Evolutionary conservation across 2,888 invertebrate genomes (phyloP).

Genomic region (Pardosa pseudoannulata): DNA sequence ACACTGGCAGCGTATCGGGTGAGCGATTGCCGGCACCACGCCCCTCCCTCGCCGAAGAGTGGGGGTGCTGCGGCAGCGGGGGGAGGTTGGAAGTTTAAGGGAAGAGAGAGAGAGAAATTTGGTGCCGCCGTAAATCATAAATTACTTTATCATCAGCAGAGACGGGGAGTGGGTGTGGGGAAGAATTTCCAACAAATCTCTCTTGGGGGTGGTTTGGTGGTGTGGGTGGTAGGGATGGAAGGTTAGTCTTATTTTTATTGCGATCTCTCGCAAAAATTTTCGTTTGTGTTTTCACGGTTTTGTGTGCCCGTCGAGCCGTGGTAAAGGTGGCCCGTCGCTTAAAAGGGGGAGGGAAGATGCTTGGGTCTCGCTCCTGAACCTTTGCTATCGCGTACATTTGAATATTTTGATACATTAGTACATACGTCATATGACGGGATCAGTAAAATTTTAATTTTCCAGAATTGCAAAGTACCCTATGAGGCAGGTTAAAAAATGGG

Average conservation of each 20-base stretch:
- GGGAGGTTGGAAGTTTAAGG: conserved; percentile 54
- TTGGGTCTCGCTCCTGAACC: too few relatives aligned
- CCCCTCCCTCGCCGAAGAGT: conserved; percentile 51
- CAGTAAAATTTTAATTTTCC: too few relatives aligned
- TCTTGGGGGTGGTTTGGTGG: background rate
- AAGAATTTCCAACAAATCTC: conserved; percentile 23
- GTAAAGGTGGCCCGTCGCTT: too few relatives aligned
- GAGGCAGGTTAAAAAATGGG: too few relatives aligned
- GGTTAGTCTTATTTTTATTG: conserved; percentile 34
- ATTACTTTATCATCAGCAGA: conserved; percentile 69
- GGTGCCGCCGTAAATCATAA: conserved; percentile 68
- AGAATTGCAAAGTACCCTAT: too few relatives aligned
- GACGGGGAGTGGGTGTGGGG: conserved; percentile 14
- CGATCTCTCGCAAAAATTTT: background rate
- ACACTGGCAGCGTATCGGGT: conserved; percentile 67
- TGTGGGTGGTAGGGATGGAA: background rate
- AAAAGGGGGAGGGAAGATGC: too few relatives aligned
- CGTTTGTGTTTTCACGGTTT: background rate
- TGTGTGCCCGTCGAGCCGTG: too few relatives aligned
- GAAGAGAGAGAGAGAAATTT: conserved; percentile 44
- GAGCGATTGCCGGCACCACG: conserved; percentile 67
- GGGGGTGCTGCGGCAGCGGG: too few relatives aligned
- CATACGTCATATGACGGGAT: too few relatives aligned
- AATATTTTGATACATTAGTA: too few relatives aligned
- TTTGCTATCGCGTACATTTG: too few relatives aligned